Conservation (phyloP, 2,797 vertebrate species). For the Artibeus jamaicensis region DNA sequence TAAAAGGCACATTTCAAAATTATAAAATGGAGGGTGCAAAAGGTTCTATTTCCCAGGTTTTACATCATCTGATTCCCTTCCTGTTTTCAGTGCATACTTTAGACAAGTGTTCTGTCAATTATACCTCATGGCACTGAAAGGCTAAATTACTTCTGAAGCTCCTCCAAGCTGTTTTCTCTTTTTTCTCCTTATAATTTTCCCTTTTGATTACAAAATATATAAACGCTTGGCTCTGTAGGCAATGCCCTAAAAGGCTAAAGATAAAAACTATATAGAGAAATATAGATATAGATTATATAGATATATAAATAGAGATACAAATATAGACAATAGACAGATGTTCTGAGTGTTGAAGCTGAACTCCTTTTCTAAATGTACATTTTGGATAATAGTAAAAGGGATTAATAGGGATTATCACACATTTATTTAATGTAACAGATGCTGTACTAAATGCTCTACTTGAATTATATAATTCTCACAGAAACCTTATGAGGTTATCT, state of each 20-base stretch:
- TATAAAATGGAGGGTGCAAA: neutral
- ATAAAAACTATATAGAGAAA: neutral
- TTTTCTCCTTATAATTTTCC: neutral
- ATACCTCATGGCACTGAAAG: neutral
- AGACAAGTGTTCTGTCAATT: neutral
- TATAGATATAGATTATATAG: neutral
- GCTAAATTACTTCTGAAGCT: neutral
- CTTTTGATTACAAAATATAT: neutral
- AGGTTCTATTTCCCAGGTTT: neutral
- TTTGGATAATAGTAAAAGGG: neutral
- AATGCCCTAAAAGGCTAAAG: constrained; percentile 3
- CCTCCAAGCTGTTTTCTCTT: neutral
- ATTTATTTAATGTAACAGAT: neutral
- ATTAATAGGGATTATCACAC: neutral
- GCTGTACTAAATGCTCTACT: neutral
- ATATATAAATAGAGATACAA: neutral
- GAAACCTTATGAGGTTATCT: neutral
- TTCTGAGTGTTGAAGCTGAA: neutral
- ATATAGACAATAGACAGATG: neutral
- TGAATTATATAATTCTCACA: neutral
- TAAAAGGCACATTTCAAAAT: constrained; percentile 17
- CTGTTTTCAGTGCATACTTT: neutral
- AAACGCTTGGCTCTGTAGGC: neutral
- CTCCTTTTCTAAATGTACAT: neutral
- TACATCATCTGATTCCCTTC: neutral